phyloP scores from a whole-genome alignment of 2,888 invertebrate genomes.

The Drosophila formosana region DNA sequence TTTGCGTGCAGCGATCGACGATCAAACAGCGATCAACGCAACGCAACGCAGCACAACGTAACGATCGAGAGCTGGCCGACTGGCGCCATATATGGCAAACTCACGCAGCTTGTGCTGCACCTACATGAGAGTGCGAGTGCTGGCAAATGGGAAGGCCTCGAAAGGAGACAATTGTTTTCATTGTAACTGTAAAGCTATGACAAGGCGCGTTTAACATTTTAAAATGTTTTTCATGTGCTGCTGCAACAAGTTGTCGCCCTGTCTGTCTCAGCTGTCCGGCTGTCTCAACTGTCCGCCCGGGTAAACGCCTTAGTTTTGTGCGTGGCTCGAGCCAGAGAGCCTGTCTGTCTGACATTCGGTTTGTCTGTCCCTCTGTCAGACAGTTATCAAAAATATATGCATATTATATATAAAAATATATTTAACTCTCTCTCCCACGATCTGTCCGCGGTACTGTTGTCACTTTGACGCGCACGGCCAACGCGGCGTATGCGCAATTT shows the following conservation, averaged over 20 bases:
- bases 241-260: constrained; percentile 51
- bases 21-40: not conserved
- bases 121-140: constrained; percentile 41
- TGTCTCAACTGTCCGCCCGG: constrained; percentile 42
- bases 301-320: constrained; percentile 58
- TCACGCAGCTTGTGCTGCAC: constrained; percentile 68
- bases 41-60: not conserved
- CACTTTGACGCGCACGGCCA: constrained; percentile 47
- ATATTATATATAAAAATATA: constrained; percentile 17
- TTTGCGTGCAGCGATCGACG: constrained; percentile 61
- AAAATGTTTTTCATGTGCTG: constrained; percentile 77
- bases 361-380: constrained; percentile 14
- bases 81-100: constrained; percentile 73
- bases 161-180: constrained; percentile 56
- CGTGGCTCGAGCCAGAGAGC: constrained; percentile 38
- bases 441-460: constrained; percentile 71
- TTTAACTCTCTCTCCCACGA: constrained; percentile 71
- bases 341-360: constrained; percentile 5
- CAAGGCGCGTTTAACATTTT: constrained; percentile 73
- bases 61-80: constrained; percentile 34
- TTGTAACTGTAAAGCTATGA: constrained; percentile 70
- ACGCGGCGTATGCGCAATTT: constrained; percentile 59
- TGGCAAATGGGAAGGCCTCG: constrained; percentile 35
- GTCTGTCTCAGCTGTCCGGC: constrained; percentile 29
- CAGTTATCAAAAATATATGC: constrained; percentile 32